Conservation (phyloP, 2,113 vertebrate genomes). For the Isurus oxyrinchus region DNA sequence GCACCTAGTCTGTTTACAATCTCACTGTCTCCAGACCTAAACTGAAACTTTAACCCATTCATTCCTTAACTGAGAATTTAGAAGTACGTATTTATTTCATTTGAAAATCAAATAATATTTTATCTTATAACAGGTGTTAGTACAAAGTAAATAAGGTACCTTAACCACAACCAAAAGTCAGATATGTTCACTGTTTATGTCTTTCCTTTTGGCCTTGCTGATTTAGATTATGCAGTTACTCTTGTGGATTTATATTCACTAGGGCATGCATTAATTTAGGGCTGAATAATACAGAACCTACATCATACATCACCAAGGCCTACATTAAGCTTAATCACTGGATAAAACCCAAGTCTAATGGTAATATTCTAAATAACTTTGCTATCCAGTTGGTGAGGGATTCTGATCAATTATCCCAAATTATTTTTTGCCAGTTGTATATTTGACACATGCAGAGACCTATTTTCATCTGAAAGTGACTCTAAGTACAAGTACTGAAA, state of each 20-base stretch:
- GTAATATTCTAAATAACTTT: background rate
- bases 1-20: slow-evolving; percentile 1
- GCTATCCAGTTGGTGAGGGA: too few species aligned
- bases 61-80: background rate
- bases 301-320: background rate
- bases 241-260: background rate
- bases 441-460: background rate
- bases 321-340: background rate
- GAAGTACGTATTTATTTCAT: background rate
- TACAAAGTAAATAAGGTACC: background rate
- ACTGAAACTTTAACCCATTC: background rate
- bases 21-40: background rate
- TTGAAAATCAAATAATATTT: background rate
- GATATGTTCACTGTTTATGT: background rate
- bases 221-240: background rate
- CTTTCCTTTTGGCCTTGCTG: background rate
- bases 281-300: background rate
- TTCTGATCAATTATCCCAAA: background rate
- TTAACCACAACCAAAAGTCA: background rate
- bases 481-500: background rate
- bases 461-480: background rate
- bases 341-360: background rate
- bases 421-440: background rate
- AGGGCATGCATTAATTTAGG: background rate
- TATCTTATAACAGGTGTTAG: background rate